Percentiles rank a stretch among this genome's conserved stretches.
Conservation (phyloP, 2,113 vertebrate species). For the Nestor notabilis region DNA sequence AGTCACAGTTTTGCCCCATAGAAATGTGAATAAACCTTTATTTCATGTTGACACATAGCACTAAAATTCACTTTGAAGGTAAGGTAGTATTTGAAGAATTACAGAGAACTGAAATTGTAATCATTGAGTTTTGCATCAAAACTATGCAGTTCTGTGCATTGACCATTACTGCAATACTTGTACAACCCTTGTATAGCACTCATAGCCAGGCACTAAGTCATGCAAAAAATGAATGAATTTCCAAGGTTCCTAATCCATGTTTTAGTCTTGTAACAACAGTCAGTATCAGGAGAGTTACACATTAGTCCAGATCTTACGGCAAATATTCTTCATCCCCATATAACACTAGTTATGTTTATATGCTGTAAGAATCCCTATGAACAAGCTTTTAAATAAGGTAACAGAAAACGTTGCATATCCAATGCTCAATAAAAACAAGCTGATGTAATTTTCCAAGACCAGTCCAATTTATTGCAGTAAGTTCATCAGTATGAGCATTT, state of each 20-base stretch:
- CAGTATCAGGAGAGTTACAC: neutral
- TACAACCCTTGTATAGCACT: neutral
- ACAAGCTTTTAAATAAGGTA: neutral
- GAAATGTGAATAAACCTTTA: neutral
- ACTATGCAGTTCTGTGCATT: neutral
- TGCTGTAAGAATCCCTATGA: neutral
- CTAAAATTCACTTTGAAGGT: neutral
- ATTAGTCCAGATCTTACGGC: neutral
- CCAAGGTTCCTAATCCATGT: neutral
- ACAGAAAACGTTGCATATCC: neutral
- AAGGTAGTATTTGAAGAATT: neutral
- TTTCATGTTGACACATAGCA: accelerated
- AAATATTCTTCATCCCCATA: neutral
- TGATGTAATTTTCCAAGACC: neutral
- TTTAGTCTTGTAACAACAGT: neutral
- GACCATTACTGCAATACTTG: neutral
- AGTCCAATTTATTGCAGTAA: neutral
- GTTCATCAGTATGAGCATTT: neutral
- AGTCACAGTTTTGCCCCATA: neutral
- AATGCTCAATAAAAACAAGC: neutral
- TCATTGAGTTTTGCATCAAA: neutral
- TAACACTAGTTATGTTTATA: neutral
- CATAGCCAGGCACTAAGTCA: neutral
- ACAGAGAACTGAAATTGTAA: neutral
- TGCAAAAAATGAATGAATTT: neutral